Evolutionary conservation across 1,140 invertebrate species (phyloP).

Genomic region (Tetraneura akinire): DNA sequence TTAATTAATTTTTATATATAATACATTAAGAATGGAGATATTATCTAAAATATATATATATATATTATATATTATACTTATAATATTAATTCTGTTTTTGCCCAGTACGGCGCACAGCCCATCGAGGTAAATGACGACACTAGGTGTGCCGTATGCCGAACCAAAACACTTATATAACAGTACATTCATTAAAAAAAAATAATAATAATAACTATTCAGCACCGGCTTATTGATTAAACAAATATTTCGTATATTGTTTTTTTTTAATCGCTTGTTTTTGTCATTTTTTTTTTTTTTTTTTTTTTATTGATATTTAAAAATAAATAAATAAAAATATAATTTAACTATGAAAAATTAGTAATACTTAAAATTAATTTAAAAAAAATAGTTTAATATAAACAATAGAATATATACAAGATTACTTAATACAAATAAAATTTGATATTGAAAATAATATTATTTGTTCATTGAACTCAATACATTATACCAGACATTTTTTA

Average conservation of each 20-base stretch:
- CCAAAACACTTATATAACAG: not conserved
- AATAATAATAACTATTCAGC: conserved; percentile 28
- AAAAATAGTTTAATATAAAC: conserved; percentile 49
- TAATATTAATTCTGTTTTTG: conserved; percentile 27
- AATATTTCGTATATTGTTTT: not conserved
- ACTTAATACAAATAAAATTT: conserved; percentile 28
- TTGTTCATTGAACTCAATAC: conserved; percentile 10
- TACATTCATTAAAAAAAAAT: not conserved
- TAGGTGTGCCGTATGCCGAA: conserved; percentile 18
- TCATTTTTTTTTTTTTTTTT: not conserved
- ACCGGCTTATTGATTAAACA: not conserved
- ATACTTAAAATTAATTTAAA: conserved; percentile 40
- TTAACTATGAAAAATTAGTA: conserved; percentile 46
- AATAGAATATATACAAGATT: conserved; percentile 24
- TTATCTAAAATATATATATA: not conserved
- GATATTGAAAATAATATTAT: conserved; percentile 30
- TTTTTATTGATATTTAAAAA: conserved; percentile 19
- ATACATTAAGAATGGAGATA: conserved; percentile 10
- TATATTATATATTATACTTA: not conserved
- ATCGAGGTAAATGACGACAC: conserved; percentile 22
- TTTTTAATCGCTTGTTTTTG: conserved; percentile 1
- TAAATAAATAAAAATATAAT: conserved; percentile 51
- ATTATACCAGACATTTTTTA: conserved; percentile 23
- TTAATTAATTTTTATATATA: conserved; percentile 17
- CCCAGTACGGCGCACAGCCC: conserved; percentile 22